Evolutionary conservation across 1,140 invertebrate species (phyloP), one percentile per base, ranked within the genome.

Genomic region (Tigriopus japonicus): DNA sequence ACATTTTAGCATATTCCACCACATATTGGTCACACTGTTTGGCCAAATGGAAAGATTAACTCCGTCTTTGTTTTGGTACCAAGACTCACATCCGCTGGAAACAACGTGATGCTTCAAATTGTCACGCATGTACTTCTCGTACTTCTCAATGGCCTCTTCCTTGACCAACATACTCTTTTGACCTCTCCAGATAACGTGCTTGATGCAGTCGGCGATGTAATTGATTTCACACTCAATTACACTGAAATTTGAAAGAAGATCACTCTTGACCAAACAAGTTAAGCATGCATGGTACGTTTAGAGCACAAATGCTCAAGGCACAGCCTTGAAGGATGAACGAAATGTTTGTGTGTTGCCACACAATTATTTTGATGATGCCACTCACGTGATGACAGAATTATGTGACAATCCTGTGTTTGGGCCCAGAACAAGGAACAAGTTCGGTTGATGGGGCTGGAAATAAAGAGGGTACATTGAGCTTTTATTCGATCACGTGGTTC

Each of bases 161-260:
- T 64, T 65, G 0, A 63, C 62, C n/a, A 40, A 43, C 10, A 64
- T 43, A 12, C 35, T 41, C 21, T 59, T 59, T 15, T 59, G 53
- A 35, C 59, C 52, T 35, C 58, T 14, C 42, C 14, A 13, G 7
- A 62, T 41, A 23, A 64, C 52, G 62, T 66, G 60, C 42, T 51
- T 41, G 23, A 60, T 52, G 7, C 62, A 23, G 6, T 53, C 13
- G 1, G 64, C 13, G 1, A 41, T 40, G 28, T 43, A 52, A 23
- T 65, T 43, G 3, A 63, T 56, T 56, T 65, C 62, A 55, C 65
- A 65, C 52, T 65, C 65, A 24, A 64, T 62, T 58, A 58, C 62
- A 52, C 28, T 35, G 28, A 35, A 35, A 35, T 9, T 5, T 35
- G 9, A 35, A 35, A 35, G 28, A 35, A 35, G 28, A 35, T 35